These are phyloP conservation scores for Lutraria rhynchaena DNA, from an alignment of 1,140 invertebrate genomes.

Conservation along the genomic window DNA sequence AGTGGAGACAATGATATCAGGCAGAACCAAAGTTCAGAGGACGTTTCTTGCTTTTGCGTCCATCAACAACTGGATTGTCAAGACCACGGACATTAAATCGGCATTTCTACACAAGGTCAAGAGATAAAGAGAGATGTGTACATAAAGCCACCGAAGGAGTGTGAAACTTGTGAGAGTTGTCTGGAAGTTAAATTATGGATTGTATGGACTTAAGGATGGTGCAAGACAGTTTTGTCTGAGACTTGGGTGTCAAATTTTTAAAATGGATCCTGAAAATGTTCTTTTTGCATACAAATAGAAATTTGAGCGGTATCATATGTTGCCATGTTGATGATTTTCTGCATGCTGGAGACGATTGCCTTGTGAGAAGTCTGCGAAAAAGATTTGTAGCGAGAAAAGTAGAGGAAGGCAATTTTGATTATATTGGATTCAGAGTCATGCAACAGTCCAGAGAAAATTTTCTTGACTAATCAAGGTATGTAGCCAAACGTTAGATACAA, in stretches of 20 bases:
- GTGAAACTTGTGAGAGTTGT: constrained; percentile 11
- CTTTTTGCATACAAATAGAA: constrained; percentile 20
- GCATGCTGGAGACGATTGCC: constrained; percentile 11
- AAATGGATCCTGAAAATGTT: constrained; percentile 23
- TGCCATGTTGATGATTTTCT: constrained; percentile 16
- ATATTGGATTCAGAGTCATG: constrained; percentile 24
- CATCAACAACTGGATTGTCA: constrained; percentile 37
- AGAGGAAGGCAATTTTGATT: constrained; percentile 17
- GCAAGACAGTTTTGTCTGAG: constrained; percentile 16
- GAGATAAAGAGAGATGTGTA: constrained; percentile 28
- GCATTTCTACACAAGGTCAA: constrained; percentile 46
- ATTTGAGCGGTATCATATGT: constrained; percentile 22
- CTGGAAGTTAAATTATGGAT: constrained; percentile 31
- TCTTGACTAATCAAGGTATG: constrained; percentile 2
- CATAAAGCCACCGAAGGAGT: constrained; percentile 47
- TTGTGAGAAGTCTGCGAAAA: constrained; percentile 8
- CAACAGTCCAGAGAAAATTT: constrained; percentile 30
- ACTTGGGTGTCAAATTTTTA: constrained; percentile 12
- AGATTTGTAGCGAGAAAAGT: constrained; percentile 30
- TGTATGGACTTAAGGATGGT: constrained; percentile 24
- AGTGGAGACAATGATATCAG: constrained; percentile 34
- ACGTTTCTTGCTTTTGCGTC: constrained; percentile 14
- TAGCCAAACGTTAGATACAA: constrained; percentile 13
- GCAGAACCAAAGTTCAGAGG: constrained; percentile 15
- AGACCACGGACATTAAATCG: constrained; percentile 57